Base-by-base conservation (phyloP, 2,888 invertebrate genomes). In the Tromatobia lineatoria region DNA sequence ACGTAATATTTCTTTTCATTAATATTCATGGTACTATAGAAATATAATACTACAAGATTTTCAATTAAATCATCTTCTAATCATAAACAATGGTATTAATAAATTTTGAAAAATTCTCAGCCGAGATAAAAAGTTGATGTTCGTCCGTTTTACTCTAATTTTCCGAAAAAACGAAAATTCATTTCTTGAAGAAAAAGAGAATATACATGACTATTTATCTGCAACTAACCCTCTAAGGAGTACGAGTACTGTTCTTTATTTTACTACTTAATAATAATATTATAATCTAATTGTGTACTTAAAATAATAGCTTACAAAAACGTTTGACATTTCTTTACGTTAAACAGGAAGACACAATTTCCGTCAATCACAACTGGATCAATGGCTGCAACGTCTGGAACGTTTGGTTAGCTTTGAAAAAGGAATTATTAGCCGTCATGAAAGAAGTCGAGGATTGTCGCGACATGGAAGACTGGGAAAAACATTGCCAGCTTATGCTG, bases 331-430 rank as follows among this genome's bases (percentile, higher is more conserved):
- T 52, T 50, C 13, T 79, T 82, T 18, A 18, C 61, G 34, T 18
- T 3, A 20, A 82, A 6, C 86, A 96, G 96, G 96, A 97, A 85
- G 98, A 99, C 92, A 98, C 99, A 42, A 97, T 99, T 90, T 99
- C 99, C 0, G 96, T 99, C 66, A 99, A 99, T 94, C 99, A 99
- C 93, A 99, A 99, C 93, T 99, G 99, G 98, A 95, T 99, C 80
- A 99, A 99, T 95, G 98, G 96, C 0, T 97, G 97, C 90, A 99
- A 99, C 92, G 95, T 99, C 85, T 93, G 95, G 80, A 93, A 94
- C 59, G 96, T 98, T 89, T 98, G 97, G 97, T 89, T 94, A 0
- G 95, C 96, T 66, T 93, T 99, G 66, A 94, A 95, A 85, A 93
- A 94, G 38, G 96, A 95, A 90, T 94, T 98, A 81, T 75, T 91